These are phyloP conservation scores for Hirudo medicinalis DNA, from an alignment of 1,140 invertebrate genomes.

Conservation along the genomic window DNA sequence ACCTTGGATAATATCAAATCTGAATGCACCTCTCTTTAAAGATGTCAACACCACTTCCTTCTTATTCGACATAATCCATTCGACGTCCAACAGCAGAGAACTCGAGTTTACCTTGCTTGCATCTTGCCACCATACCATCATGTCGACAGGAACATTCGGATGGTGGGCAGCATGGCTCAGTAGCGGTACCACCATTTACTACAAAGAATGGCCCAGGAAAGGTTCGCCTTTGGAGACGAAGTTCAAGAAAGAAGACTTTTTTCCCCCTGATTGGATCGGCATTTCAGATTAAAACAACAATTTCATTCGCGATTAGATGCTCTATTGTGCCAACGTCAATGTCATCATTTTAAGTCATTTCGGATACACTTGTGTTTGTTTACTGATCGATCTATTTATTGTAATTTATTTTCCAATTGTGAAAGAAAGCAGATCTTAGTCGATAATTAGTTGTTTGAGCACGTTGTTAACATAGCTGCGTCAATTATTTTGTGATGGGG, in stretches of 20 bases:
- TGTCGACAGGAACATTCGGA: conserved; percentile 32
- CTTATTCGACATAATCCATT: background rate
- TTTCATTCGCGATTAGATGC: background rate
- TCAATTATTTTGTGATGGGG: too few relatives aligned
- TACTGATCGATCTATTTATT: too few relatives aligned
- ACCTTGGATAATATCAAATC: background rate
- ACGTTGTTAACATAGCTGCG: too few relatives aligned
- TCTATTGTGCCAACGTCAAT: too few relatives aligned
- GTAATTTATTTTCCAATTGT: too few relatives aligned
- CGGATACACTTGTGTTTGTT: too few relatives aligned
- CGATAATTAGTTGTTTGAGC: too few relatives aligned
- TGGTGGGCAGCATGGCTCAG: conserved; percentile 32
- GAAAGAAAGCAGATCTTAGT: too few relatives aligned
- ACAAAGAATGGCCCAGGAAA: conserved; percentile 24
- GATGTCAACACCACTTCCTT: background rate
- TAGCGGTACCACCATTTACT: conserved; percentile 26
- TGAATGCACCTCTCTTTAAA: background rate
- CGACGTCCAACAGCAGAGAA: background rate
- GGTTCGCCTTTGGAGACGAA: conserved; percentile 16
- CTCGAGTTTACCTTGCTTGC: conserved; percentile 29
- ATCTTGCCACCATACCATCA: conserved; percentile 31
- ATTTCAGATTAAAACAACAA: conserved; percentile 6
- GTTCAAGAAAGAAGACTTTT: conserved; percentile 23
- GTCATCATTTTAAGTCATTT: too few relatives aligned
- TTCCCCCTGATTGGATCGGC: conserved; percentile 22